Base-by-base conservation (phyloP, 2,113 vertebrate genomes). In the Nibea albiflora region DNA sequence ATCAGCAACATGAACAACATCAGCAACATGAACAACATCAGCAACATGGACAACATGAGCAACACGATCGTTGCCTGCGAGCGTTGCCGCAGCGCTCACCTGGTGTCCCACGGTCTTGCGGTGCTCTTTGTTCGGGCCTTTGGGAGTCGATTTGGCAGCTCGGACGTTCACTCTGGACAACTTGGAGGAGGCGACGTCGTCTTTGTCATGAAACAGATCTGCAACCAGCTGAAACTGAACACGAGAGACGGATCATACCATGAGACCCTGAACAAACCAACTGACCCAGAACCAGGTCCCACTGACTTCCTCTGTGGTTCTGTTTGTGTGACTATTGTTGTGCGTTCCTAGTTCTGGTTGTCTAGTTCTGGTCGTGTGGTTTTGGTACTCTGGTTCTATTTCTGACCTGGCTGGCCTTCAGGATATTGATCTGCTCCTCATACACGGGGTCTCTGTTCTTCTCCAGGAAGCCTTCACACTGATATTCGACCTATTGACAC, bases 381-480 rank as follows among this genome's bases (percentile, higher is more conserved):
- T 47, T 39, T 46, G 63, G 57, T 22, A 31, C 24, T 44, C 17
- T 39, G 31, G 22, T 60, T 39, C 53, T 50, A 58, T 58, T 60
- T 64, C 52, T 88, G 90, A 98, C 97, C 96, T 98, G 95, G 82
- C 97, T 97, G 91, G 97, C 97, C 85, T 97, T 98, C 84, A 98
- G 92, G 84, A 98, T 97, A 93, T 97, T 98, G 92, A 98, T 97
- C 91, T 97, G 97, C 80, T 98, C 97, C 88, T 97, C 97, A 16
- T 97, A 95, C 1, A 98, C 96, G 0, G 96, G 98, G 90, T 98
- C 97, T 88, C 97, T 90, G 91, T 98, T 98, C 91, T 98, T 98
- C 89, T 97, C 97, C 87, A 98, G 92, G 69, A 98, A 98, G 0
- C 97, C 96, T 1, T 97, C 96, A 60, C 96, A 96, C 81, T 97